A percentile compares a stretch with the other conserved stretches of the same genome.
phyloP scores from a whole-genome alignment of 1,140 invertebrate species.

The Neodiprion fabricii region DNA sequence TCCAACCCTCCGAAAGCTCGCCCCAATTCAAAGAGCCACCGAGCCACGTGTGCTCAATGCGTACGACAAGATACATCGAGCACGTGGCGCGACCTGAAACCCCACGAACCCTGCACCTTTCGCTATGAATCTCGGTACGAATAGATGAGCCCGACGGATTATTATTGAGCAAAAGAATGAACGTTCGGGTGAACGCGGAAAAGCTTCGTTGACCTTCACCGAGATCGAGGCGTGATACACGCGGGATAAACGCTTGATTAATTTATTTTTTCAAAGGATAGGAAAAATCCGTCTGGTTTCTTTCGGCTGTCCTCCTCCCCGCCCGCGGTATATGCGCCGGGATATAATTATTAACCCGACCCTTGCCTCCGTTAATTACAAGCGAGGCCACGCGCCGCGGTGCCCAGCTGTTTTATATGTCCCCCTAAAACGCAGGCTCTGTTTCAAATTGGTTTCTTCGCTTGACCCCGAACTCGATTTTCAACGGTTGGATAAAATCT shows the following conservation, averaged over 20 bases:
- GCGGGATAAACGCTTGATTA: too few species aligned
- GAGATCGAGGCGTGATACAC: too few species aligned
- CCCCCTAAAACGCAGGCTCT: background rate
- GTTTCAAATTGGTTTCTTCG: conserved; percentile 7
- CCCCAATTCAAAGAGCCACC: conserved; percentile 13
- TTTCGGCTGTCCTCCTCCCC: background rate
- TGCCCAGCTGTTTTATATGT: conserved; percentile 3
- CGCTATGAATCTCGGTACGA: too few species aligned
- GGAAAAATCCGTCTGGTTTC: background rate
- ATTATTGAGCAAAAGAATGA: too few species aligned
- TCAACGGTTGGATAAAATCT: background rate
- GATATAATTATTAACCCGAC: background rate
- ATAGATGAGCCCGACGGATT: too few species aligned
- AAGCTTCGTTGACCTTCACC: too few species aligned
- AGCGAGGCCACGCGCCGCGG: background rate
- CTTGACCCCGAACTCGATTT: background rate
- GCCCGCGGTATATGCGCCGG: background rate
- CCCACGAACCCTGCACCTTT: too few species aligned
- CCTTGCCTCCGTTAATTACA: background rate
- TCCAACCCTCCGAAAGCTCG: conserved; percentile 23
- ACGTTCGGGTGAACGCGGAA: too few species aligned
- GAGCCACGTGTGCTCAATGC: conserved; percentile 50
- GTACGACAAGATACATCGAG: conserved; percentile 26
- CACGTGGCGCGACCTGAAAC: background rate
- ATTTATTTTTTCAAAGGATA: background rate